A percentile compares a stretch with the other conserved stretches of the same genome.
phyloP scores from a whole-genome alignment of 2,113 vertebrate genomes.

The Cichladusa arquata region DNA sequence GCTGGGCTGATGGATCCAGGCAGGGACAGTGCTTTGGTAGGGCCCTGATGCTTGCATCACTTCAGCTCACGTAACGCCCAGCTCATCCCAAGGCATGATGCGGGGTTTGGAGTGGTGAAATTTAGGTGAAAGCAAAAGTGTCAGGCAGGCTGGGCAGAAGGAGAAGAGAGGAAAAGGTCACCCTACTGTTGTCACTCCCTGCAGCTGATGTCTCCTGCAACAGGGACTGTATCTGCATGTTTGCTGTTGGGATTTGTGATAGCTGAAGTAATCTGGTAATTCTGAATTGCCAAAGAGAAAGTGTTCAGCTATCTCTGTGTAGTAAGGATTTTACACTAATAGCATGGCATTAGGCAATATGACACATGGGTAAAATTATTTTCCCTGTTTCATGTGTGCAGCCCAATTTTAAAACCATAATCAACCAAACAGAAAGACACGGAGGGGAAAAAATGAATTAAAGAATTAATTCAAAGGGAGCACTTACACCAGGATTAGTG shows the following conservation, averaged over 20 bases:
- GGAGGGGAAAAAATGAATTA: not conserved
- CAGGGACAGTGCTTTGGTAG: not conserved
- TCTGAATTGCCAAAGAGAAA: not conserved
- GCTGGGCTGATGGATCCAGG: not conserved
- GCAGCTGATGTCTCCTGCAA: not conserved
- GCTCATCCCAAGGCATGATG: not conserved
- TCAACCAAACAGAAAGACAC: not conserved
- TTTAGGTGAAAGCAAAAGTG: rapidly evolving
- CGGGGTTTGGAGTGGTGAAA: rapidly evolving
- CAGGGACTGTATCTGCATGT: not conserved
- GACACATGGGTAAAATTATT: not conserved
- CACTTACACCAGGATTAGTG: not conserved
- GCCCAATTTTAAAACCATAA: not conserved
- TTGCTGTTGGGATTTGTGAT: not conserved
- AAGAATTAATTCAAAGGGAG: not conserved
- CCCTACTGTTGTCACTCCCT: not conserved
- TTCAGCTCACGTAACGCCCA: not conserved
- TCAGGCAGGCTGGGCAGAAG: rapidly evolving
- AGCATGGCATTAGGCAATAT: not conserved
- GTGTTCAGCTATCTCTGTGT: not conserved
- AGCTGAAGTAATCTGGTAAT: not conserved
- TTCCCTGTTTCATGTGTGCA: not conserved
- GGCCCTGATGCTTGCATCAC: not conserved
- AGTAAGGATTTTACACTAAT: not conserved
- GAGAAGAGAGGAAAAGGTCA: not conserved